Evolutionary conservation across 2,797 vertebrate genomes (phyloP).

Genomic region (Chaenodraco wilsoni): DNA sequence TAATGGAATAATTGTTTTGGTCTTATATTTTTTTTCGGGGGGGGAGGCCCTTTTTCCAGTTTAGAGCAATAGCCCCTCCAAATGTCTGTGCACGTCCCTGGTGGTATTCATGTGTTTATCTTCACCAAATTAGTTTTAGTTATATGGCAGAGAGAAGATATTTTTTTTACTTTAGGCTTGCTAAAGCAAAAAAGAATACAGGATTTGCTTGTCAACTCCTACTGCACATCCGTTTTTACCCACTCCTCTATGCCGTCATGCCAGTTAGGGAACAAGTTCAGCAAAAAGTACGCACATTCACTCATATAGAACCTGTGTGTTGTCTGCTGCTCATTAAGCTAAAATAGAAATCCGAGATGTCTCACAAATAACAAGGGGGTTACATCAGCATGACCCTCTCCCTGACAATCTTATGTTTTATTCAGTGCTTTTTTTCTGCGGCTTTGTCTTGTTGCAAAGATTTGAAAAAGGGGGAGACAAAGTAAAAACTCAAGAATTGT

Average conservation of each 20-base stretch:
- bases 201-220: constrained; percentile 15
- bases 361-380: constrained; percentile 32
- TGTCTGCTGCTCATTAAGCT: constrained; percentile 38
- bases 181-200: constrained; percentile 27
- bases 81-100: too few species aligned
- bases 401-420: constrained; percentile 57
- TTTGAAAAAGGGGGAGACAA: constrained; percentile 10
- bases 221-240: constrained; percentile 12
- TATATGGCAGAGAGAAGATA: not conserved
- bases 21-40: too few species aligned
- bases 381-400: constrained; percentile 35
- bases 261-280: constrained; percentile 43
- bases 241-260: constrained; percentile 27
- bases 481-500: not conserved
- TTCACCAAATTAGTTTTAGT: not conserved
- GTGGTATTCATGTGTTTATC: not conserved
- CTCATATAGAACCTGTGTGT: constrained; percentile 10
- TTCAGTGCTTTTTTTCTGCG: constrained; percentile 56
- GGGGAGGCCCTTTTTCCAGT: too few species aligned
- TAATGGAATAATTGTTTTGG: too few species aligned
- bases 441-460: constrained; percentile 25
- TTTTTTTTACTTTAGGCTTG: constrained; percentile 7
- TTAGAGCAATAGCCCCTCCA: too few species aligned
- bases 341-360: constrained; percentile 30
- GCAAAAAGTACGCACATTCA: constrained; percentile 17